Conservation (phyloP, 2,888 invertebrate species). For the Trachelus tabidus region DNA sequence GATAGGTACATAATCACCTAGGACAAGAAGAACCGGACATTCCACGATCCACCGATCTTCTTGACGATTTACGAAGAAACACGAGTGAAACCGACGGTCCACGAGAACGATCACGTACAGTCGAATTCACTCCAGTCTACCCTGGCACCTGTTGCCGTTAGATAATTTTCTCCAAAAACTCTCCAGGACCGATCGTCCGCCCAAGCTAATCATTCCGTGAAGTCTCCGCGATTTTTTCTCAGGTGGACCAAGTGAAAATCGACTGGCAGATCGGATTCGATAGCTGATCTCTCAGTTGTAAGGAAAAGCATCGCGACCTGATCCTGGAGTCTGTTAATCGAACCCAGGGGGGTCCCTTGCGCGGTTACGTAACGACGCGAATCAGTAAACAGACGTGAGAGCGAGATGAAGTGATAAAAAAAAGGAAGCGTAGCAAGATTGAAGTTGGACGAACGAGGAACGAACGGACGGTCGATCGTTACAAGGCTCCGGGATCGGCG, state of each 20-base stretch:
- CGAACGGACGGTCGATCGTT: constrained; percentile 19
- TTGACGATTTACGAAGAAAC: background rate
- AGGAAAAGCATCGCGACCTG: background rate
- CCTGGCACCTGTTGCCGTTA: background rate
- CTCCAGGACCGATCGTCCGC: background rate
- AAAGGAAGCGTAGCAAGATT: background rate
- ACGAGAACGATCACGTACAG: background rate
- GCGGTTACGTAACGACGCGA: constrained; percentile 1
- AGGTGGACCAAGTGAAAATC: background rate
- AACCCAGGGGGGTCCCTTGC: background rate
- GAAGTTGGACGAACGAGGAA: constrained; percentile 2
- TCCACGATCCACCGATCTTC: background rate
- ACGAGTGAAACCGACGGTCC: background rate
- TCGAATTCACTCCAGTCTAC: background rate
- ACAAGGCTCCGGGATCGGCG: constrained; percentile 25
- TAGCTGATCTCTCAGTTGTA: background rate
- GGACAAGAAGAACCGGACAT: background rate
- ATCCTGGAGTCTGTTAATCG: background rate
- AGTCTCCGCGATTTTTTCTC: background rate
- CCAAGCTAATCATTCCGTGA: background rate
- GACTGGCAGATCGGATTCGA: background rate
- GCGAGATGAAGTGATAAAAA: background rate
- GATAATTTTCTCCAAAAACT: background rate
- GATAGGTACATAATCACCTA: background rate
- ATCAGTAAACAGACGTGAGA: background rate